These are phyloP conservation scores for Chiloscyllium plagiosum DNA, from an alignment of 2,113 vertebrate genomes.

Conservation along the genomic window DNA sequence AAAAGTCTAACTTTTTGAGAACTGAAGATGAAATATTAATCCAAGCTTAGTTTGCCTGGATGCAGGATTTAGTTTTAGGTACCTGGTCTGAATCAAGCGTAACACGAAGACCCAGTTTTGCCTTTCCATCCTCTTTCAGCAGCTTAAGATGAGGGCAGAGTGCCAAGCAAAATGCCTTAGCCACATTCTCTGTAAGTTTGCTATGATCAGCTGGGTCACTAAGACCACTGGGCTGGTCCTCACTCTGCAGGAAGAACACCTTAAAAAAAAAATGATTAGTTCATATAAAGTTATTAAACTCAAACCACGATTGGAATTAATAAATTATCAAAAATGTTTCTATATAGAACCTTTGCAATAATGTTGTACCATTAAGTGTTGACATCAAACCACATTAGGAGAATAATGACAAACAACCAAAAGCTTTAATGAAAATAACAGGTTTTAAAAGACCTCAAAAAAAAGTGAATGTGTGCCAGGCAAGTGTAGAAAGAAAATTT, in stretches of 20 bases:
- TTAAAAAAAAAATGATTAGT: conserved; percentile 44
- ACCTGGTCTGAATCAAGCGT: conserved; percentile 93
- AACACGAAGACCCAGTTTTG: conserved; percentile 85
- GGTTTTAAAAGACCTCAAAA: background rate
- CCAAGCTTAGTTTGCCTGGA: background rate
- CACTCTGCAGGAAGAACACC: conserved; percentile 93
- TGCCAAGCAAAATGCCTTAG: conserved; percentile 86
- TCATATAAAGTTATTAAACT: background rate
- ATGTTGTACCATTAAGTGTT: background rate
- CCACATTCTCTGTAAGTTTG: conserved; percentile 86
- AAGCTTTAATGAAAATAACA: background rate
- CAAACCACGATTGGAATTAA: background rate
- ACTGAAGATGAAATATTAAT: background rate
- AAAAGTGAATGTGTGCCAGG: background rate
- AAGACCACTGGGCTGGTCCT: conserved; percentile 78
- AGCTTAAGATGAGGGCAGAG: conserved; percentile 90
- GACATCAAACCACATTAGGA: background rate
- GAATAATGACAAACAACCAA: background rate
- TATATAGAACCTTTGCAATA: background rate
- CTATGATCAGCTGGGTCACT: conserved; percentile 95
- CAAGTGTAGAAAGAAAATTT: background rate
- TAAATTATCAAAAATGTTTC: background rate
- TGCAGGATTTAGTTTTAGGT: background rate
- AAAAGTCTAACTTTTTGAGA: background rate
- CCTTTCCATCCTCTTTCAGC: conserved; percentile 94